phyloP scores from a whole-genome alignment of 2,888 invertebrate species.

The Apamea anceps region DNA sequence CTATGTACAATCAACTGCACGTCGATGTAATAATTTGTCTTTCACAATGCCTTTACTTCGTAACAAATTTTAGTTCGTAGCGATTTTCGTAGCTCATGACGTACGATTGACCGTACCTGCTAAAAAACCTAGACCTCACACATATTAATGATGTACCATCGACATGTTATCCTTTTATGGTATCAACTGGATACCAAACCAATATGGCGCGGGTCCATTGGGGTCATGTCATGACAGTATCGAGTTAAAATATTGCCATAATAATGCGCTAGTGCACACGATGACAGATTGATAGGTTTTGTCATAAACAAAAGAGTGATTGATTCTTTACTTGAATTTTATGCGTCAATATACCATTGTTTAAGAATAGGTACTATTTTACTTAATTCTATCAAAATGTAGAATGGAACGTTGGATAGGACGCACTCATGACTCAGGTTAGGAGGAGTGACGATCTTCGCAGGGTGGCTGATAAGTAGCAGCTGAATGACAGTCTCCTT shows the following conservation, averaged over 20 bases:
- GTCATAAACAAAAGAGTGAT: constrained; percentile 13
- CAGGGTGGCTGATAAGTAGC: too few species aligned
- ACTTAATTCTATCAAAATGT: not conserved
- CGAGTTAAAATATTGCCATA: constrained; percentile 48
- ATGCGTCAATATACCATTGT: not conserved
- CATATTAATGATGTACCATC: constrained; percentile 15
- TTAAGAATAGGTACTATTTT: not conserved
- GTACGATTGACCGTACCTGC: not conserved
- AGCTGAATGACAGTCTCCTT: too few species aligned
- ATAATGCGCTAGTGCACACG: constrained; percentile 20
- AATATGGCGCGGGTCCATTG: constrained; percentile 43
- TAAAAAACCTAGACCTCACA: constrained; percentile 25
- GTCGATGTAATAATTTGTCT: not conserved
- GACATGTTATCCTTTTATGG: constrained; percentile 38
- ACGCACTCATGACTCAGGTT: not conserved
- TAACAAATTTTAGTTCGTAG: not conserved
- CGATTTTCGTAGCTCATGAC: not conserved
- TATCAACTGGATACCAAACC: constrained; percentile 8
- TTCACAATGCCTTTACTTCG: not conserved
- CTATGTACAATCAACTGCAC: not conserved
- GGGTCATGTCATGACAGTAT: constrained; percentile 41
- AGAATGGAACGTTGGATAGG: not conserved
- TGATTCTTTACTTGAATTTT: constrained; percentile 2
- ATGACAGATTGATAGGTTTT: constrained; percentile 34
- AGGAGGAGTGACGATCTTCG: too few species aligned